A percentile compares a stretch with the other conserved stretches of the same genome.
phyloP scores from a whole-genome alignment of 2,113 vertebrate genomes.

The Apaloderma vittatum region DNA sequence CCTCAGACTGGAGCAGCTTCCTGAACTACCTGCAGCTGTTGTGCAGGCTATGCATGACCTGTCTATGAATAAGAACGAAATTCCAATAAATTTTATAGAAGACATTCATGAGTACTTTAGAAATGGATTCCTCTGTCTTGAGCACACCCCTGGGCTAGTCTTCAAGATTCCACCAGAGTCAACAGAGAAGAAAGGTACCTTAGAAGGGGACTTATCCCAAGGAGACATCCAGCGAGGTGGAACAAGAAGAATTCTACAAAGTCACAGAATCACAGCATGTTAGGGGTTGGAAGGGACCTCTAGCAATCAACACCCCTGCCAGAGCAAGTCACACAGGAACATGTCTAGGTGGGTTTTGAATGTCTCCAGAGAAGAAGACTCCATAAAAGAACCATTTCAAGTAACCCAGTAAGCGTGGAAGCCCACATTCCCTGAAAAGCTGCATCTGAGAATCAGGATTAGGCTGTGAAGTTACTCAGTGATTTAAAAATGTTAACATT shows the following conservation, averaged over 20 bases:
- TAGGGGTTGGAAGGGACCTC: no score
- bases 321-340: no score
- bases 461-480: not conserved
- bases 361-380: no score
- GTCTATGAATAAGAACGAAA: not conserved
- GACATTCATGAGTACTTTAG: not conserved
- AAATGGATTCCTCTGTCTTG: not conserved
- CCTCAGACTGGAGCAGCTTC: not conserved
- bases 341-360: no score
- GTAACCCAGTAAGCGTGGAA: not conserved
- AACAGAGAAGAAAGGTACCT: not conserved
- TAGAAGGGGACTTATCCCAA: not conserved
- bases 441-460: not conserved
- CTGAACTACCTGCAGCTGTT: not conserved
- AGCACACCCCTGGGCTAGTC: not conserved
- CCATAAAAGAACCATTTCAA: not conserved
- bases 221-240: not conserved
- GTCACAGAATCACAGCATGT: not conserved
- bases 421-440: not conserved
- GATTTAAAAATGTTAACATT: slow-evolving; percentile 49
- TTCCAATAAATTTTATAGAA: not conserved
- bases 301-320: no score
- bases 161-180: not conserved
- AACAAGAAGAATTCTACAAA: not conserved
- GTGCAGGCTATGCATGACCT: not conserved